These are phyloP conservation scores for Mobula birostris DNA, from an alignment of 2,113 vertebrate genomes.

Conservation along the genomic window DNA sequence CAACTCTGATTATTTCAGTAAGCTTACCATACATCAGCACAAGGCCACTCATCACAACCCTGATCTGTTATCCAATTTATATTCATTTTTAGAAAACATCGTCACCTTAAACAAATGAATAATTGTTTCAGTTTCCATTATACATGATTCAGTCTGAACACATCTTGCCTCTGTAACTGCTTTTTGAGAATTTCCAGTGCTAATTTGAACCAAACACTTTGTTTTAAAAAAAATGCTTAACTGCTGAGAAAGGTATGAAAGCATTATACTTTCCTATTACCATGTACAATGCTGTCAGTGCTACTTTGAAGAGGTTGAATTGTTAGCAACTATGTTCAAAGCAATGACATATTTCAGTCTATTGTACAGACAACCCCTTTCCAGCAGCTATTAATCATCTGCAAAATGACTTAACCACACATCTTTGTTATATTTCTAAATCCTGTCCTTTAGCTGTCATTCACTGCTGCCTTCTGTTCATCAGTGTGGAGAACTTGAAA, in stretches of 20 bases:
- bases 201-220: slow-evolving; percentile 4
- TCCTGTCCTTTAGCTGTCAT: slow-evolving; percentile 25
- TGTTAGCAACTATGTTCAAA: slow-evolving; percentile 9
- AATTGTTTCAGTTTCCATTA: not conserved
- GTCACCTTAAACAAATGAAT: not conserved
- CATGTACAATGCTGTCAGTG: slow-evolving; percentile 1
- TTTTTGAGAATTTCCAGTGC: not conserved
- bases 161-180: not conserved
- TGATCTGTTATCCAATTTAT: not conserved
- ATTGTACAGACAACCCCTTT: not conserved
- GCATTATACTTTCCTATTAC: not conserved
- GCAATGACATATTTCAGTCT: slow-evolving; percentile 18
- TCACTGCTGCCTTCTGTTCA: slow-evolving; percentile 4
- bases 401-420: slow-evolving; percentile 19
- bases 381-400: slow-evolving; percentile 15
- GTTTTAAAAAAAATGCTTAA: not conserved
- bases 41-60: not conserved
- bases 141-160: not conserved
- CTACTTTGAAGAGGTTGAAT: slow-evolving; percentile 18
- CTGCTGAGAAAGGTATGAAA: not conserved
- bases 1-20: not conserved
- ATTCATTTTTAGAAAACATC: not conserved
- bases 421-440: slow-evolving; percentile 13
- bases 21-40: not conserved
- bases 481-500: slow-evolving; percentile 4